phyloP scores from a whole-genome alignment of 2,888 invertebrate genomes.

The Spodoptera picta region DNA sequence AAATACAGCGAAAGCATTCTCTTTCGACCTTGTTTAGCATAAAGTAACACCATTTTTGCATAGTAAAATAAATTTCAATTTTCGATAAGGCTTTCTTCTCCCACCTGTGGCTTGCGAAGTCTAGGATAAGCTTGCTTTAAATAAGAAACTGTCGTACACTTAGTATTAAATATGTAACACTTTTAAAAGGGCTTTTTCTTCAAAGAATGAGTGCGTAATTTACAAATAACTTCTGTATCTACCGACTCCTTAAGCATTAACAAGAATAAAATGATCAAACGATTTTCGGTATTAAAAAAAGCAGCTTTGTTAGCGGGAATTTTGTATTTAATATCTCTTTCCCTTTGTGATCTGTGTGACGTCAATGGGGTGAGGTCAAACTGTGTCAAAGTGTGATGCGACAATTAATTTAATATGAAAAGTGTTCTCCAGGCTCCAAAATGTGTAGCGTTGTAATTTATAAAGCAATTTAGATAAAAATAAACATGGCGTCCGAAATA shows the following conservation, averaged over 20 bases:
- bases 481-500: slow-evolving; percentile 38
- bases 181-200: slow-evolving; percentile 8
- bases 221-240: too few relatives aligned
- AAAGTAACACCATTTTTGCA: slow-evolving; percentile 22
- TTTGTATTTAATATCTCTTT: slow-evolving; percentile 25
- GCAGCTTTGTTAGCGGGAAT: slow-evolving; percentile 3
- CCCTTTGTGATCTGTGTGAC: slow-evolving; percentile 21
- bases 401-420: slow-evolving; percentile 53
- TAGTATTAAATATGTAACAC: slow-evolving; percentile 47
- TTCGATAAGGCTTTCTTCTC: slow-evolving; percentile 39
- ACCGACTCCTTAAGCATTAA: too few relatives aligned
- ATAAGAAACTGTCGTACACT: slow-evolving; percentile 40
- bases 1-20: slow-evolving; percentile 12
- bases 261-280: neutral
- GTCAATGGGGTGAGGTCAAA: slow-evolving; percentile 26
- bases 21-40: slow-evolving; percentile 4
- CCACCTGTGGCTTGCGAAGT: slow-evolving; percentile 46
- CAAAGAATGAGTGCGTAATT: neutral
- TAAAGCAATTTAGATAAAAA: slow-evolving; percentile 48
- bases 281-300: slow-evolving; percentile 13
- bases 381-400: slow-evolving; percentile 37
- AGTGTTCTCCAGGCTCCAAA: slow-evolving; percentile 23
- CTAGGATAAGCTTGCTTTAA: slow-evolving; percentile 31
- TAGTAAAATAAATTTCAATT: slow-evolving; percentile 40
- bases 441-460: slow-evolving; percentile 45